Evolutionary conservation across 2,888 invertebrate genomes (phyloP), one percentile per base, ranked within the genome.

Genomic region (Nomada lathburiana): DNA sequence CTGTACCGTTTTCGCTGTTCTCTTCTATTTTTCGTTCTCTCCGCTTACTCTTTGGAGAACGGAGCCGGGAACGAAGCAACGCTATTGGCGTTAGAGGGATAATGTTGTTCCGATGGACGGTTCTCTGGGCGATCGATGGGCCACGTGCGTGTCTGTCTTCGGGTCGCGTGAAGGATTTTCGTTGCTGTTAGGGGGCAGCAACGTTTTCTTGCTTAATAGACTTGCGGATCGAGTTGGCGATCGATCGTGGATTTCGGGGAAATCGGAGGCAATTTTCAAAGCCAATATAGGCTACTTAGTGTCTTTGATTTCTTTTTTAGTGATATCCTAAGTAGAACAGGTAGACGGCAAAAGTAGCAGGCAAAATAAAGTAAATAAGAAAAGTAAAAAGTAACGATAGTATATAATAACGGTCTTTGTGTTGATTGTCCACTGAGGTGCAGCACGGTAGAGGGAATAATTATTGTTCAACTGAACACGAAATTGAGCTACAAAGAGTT

Each of bases 151-250:
- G 77, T 67, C 65, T 62, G 50, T 50, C 60, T 70, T 70, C 62
- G 16, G 20, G 77, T 79, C 55, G 76, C 70, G 79, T 70, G 79
- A 60, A 76, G 64, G 64, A 76, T 70, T 76, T 65, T 76, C 76
- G 29, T 77, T 67, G 60, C 60, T 60, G 52, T 44, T 10, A n/a
- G 42, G n/a, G 9, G 52, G 29, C 50, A 13, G 42, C 20, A 47
- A 16, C 72, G 65, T 55, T 76, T 65, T 74, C 64, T 74, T 50
- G 62, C 62, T 75, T 68, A 68, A 78, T 63, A 55, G 76, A 75
- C 77, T 36, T 16, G 57, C 76, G 57, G 20, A 53, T 42, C 52
- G 57, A 18, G 23, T 23, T 18, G 47, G 20, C 53, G 59, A 42
- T 64, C 73, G 76, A 50, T 65, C 13, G 44, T 16, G 26, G n/a